Base-by-base conservation (phyloP, 2,113 vertebrate species). In the Sander lucioperca region DNA sequence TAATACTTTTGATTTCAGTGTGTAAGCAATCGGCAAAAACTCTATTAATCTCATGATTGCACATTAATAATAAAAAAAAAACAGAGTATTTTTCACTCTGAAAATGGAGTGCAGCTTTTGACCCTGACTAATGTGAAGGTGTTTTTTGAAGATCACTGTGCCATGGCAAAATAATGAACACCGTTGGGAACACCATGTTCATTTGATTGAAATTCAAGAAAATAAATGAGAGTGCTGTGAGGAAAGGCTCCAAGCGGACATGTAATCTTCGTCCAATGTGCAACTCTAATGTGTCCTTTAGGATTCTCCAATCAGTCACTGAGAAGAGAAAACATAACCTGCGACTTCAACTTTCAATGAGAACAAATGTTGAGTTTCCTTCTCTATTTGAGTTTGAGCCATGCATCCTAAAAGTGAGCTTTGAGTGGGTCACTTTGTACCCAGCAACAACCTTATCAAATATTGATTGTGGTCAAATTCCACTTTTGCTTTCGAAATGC, bases 131-230 rank as follows among this genome's bases (percentile, higher is more conserved):
- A 21, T 69, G 54, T 61, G 56, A 53, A 16, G 30, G 11, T 30
- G 30, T 21, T 56, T 62, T 59, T 27, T 69, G 30, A 79, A 59
- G 65, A 27, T 69, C 21, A 12, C 57, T 43, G 56, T 2, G 30
- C 65, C 18, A 23, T 47, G 33, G 23, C 58, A 64, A 63, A 45
- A 64, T 72, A 63, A 79, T 71, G n/a, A 71, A 12, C 18, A 18
- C 77, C 47, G 50, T 23, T 47, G 77, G 77, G 58, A 79, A 23
- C 18, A 2, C 6, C 0, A 0, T 0, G 10, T 33, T 27, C 30
- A 36, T 54, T 63, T 43, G 18, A 45, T 8, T 54, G 6, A 79
- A 70, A 39, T 51, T n/a, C 30, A 66, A 18, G 14, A 7, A 7
- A n/a, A 27, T 9, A 47, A 2, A 8, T 6, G 18, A 45, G 5